These are phyloP conservation scores for Panorpa germanica DNA, from an alignment of 2,888 invertebrate genomes.

Conservation along the genomic window DNA sequence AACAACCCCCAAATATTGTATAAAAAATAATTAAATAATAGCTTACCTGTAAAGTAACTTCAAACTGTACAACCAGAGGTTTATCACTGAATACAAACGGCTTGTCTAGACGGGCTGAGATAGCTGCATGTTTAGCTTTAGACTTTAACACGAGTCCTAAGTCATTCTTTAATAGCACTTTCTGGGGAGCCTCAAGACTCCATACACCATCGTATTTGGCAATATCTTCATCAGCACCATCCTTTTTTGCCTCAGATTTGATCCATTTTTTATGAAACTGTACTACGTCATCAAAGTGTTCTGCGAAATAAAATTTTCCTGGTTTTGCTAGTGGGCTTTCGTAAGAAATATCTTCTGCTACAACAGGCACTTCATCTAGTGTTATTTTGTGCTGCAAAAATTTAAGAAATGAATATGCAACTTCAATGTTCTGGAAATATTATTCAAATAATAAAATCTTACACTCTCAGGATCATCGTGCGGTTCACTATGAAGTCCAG, in stretches of 20 bases:
- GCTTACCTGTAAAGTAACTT: constrained; percentile 62
- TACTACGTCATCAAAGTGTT: constrained; percentile 66
- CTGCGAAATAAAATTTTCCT: constrained; percentile 52
- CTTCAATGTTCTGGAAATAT: too few relatives aligned
- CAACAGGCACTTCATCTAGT: too few relatives aligned
- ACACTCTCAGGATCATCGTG: too few relatives aligned
- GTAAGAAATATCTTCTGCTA: constrained; percentile 37
- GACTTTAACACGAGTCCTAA: constrained; percentile 77
- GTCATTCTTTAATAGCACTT: constrained; percentile 66
- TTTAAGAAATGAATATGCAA: too few relatives aligned
- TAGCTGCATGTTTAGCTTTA: constrained; percentile 93
- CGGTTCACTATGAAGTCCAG: too few relatives aligned
- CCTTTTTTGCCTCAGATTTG: constrained; percentile 80
- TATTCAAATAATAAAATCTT: too few relatives aligned
- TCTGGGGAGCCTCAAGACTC: constrained; percentile 55
- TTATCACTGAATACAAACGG: constrained; percentile 70
- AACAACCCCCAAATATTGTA: too few relatives aligned
- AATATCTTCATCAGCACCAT: constrained; percentile 68
- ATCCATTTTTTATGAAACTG: constrained; percentile 67
- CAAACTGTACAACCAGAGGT: constrained; percentile 82
- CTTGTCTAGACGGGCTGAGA: constrained; percentile 54
- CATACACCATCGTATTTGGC: constrained; percentile 87
- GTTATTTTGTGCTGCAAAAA: too few relatives aligned
- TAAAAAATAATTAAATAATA: too few relatives aligned
- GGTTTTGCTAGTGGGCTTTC: constrained; percentile 47